Conservation (phyloP, 1,140 invertebrate species). For the Globodera rostochiensis region DNA sequence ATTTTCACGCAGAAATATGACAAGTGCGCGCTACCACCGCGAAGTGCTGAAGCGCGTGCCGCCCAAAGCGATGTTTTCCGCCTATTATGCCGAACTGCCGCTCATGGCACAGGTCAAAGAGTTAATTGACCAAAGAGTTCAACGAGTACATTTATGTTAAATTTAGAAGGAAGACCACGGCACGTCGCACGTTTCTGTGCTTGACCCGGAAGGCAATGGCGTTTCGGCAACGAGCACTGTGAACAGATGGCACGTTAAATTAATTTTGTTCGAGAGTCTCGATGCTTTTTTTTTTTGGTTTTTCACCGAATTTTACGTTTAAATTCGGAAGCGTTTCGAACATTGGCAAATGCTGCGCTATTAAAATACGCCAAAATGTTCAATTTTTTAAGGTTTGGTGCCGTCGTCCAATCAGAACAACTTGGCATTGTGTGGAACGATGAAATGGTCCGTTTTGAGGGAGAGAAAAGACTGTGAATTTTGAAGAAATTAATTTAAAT, state of each 20-base stretch:
- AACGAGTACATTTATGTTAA: background rate
- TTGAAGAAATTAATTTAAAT: background rate
- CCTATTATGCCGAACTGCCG: conserved; percentile 45
- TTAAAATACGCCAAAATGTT: background rate
- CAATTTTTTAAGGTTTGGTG: conserved; percentile 69
- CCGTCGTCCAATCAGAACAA: conserved; percentile 68
- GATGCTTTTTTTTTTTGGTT: background rate
- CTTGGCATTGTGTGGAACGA: conserved; percentile 90
- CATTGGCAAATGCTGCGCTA: background rate
- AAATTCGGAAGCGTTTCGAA: too few relatives aligned
- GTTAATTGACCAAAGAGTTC: background rate
- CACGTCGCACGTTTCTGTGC: conserved; percentile 84
- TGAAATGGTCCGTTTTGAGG: conserved; percentile 86
- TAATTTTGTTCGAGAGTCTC: background rate
- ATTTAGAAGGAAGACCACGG: conserved; percentile 69
- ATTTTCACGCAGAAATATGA: conserved; percentile 49
- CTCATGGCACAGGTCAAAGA: conserved; percentile 12
- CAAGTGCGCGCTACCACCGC: conserved; percentile 31
- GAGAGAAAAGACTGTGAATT: background rate
- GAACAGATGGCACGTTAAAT: conserved; percentile 74
- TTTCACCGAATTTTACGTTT: background rate
- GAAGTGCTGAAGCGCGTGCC: conserved; percentile 41
- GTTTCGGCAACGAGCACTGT: conserved; percentile 87
- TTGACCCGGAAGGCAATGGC: conserved; percentile 86
- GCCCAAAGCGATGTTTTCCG: conserved; percentile 42